Evolutionary conservation across 1,140 invertebrate genomes (phyloP), one percentile per base, ranked within the genome.

Genomic region (Parasteatoda tepidariorum): DNA sequence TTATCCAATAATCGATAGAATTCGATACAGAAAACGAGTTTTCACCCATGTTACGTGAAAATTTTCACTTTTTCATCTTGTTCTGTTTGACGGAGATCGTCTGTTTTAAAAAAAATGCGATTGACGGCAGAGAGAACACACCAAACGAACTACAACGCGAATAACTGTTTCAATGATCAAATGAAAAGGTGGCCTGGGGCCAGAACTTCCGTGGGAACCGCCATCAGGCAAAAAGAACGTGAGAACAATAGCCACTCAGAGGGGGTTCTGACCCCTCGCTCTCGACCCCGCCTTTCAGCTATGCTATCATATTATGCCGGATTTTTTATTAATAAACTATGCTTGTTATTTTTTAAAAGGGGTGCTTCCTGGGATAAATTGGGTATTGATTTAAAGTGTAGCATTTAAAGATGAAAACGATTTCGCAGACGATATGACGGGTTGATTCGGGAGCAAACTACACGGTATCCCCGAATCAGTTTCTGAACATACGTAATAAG

Each of bases 191-290:
- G 76, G 76, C 76, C 76, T 59, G 54, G 68, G 76, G 76, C 76
- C 61, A 68, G 59, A 68, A 64, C 76, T 79, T 79, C 76, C 76
- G 76, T 79, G 76, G 76, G 76, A 79, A 79, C 76, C 31, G 76
- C 76, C 76, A 79, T 26, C 76, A 64, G 76, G 61, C 54, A 79
- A 26, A 11, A 34, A 48, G 76, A 79, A 79, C 76, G 76, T 79
- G 76, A 79, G 76, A 79, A 79, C 76, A 79, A 79, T 79, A 68
- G 76, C 64, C 64, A 79, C 76, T 79, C 73, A 75, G 28, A 54
- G 73, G 59, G 71, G 73, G 73, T 34, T 38, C 73, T 75, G 73
- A 61, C 55, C 73, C 73, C 73, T 62, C 38, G 38, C 54, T 71
- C 68, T 57, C 68, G 68, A 71, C 73, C 73, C 57, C 73, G 55